Evolutionary conservation across 2,113 vertebrate genomes (phyloP).

Genomic region (Vidua macroura): DNA sequence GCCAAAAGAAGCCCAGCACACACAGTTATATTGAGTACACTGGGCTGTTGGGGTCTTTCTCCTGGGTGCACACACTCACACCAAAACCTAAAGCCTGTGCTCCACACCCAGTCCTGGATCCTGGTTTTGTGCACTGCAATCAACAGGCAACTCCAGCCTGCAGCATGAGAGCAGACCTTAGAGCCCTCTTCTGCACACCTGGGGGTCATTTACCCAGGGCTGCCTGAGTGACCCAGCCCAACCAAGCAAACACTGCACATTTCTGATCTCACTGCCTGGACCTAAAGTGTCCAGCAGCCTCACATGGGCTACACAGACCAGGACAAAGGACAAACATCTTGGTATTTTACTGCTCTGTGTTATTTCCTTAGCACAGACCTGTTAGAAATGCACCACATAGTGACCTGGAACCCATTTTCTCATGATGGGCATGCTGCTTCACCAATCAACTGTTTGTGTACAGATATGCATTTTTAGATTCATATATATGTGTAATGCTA

Average conservation of each 20-base stretch:
- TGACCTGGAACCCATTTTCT: background rate
- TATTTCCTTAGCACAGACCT: background rate
- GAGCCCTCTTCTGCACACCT: background rate
- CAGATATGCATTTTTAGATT: background rate
- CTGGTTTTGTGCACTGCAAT: background rate
- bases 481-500: background rate
- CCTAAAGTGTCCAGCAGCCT: background rate
- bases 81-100: background rate
- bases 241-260: fast-evolving
- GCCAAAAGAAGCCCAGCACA: background rate
- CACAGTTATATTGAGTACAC: background rate
- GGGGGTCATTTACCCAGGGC: background rate
- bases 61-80: background rate
- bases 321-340: background rate
- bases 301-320: fast-evolving
- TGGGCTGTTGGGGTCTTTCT: background rate
- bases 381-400: background rate
- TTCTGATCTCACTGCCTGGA: background rate
- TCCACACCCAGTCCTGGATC: fast-evolving
- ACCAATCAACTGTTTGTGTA: background rate
- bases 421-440: background rate
- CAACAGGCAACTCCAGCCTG: background rate
- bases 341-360: background rate
- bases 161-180: background rate
- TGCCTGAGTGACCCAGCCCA: background rate